Base-by-base conservation (phyloP, 2,113 vertebrate genomes). In the Suncus etruscus region DNA sequence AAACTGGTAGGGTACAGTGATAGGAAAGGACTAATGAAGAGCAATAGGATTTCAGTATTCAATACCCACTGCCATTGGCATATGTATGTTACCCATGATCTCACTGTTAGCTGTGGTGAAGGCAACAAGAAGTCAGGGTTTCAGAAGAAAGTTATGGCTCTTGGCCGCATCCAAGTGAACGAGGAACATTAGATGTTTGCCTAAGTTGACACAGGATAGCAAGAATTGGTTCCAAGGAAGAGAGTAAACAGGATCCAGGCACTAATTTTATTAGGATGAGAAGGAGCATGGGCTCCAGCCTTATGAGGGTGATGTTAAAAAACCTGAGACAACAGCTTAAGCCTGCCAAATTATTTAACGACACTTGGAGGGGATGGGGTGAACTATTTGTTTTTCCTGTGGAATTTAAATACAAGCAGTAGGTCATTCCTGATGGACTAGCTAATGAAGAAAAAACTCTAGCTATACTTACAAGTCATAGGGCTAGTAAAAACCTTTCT, bases 151-250 rank as follows among this genome's bases (percentile, higher is more conserved):
- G 54, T 12, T 39, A 3, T 48, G 15, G 4, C 25, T 89, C 27
- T 81, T 47, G 47, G 50, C n/a, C 65, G 16, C 11, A 48, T 31
- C 48, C 48, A 48, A 83, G 22, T 58, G 11, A 75, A 61, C 25
- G n/a, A 90, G 54, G 45, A 20, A 86, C 66, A 93, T 70, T 14
- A 20, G 81, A 86, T 76, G 24, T 78, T 48, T 78, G n/a, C 15
- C 20, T n/a, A 69, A 48, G 65, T 25, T 72, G 65, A 63, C 29
- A 16, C 0, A 72, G 11, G 31, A 74, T 24, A 89, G 82, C 5
- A 74, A 69, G 74, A 32, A 63, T 9, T 2, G 72, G 25, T 8
- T 8, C 27, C 70, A 86, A 68, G 63, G 58, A 83, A 51, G 69
- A 72, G 32, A 45, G 29, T 25, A 31, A 1, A 65, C 65, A 82